phyloP scores from a whole-genome alignment of 2,113 vertebrate genomes.

The Vimba vimba region DNA sequence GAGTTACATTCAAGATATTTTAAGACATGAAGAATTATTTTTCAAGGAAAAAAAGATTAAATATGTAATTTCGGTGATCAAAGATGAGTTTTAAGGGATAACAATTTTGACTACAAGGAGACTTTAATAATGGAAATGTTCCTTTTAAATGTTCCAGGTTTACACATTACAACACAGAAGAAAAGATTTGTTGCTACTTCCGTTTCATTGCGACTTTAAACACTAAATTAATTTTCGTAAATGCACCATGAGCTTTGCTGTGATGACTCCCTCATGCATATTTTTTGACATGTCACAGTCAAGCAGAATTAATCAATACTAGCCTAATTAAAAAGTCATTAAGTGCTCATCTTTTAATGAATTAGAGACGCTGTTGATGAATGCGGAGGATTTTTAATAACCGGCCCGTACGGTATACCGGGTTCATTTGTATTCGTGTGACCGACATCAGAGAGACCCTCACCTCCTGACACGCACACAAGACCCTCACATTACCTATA shows the following conservation, averaged over 20 bases:
- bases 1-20: too few species aligned
- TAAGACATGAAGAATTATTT: too few species aligned
- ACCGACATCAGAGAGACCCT: conserved; percentile 45
- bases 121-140: too few species aligned
- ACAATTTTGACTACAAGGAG: too few species aligned
- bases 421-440: conserved; percentile 42
- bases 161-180: too few species aligned
- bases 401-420: neutral
- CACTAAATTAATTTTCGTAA: neutral
- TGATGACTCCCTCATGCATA: neutral
- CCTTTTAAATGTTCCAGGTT: too few species aligned
- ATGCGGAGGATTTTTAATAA: conserved; percentile 41
- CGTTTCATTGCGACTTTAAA: too few species aligned
- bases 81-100: too few species aligned
- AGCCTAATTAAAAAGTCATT: conserved; percentile 44
- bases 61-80: too few species aligned
- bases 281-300: conserved; percentile 40
- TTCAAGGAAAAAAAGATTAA: too few species aligned
- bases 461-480: neutral
- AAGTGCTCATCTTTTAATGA: conserved; percentile 43
- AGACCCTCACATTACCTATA: conserved; percentile 15
- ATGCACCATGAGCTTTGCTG: neutral
- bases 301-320: conserved; percentile 47
- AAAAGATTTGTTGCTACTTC: too few species aligned
- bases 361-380: conserved; percentile 45